Conservation (phyloP, 2,888 invertebrate species). For the Apodemia zela region DNA sequence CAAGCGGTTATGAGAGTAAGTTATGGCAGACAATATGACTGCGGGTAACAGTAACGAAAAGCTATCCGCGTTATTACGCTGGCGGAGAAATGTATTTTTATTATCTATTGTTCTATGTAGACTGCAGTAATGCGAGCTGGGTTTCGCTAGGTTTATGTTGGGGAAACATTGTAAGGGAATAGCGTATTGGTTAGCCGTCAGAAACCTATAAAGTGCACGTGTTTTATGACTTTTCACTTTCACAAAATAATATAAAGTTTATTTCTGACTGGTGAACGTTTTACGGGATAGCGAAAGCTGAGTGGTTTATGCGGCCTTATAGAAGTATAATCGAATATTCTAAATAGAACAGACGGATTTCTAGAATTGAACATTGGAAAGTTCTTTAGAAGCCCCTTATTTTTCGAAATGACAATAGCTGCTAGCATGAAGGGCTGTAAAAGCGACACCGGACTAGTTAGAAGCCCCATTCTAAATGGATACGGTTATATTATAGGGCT, state of each 20-base stretch:
- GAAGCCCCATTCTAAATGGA: too few species aligned
- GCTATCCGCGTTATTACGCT: conserved; percentile 1
- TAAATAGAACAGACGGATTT: too few species aligned
- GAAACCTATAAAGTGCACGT: conserved; percentile 1
- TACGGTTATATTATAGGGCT: too few species aligned
- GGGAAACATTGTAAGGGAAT: neutral
- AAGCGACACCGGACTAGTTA: too few species aligned
- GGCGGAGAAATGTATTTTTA: conserved; percentile 23
- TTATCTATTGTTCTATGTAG: conserved; percentile 25
- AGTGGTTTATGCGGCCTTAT: neutral
- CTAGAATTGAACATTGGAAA: too few species aligned
- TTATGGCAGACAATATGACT: conserved; percentile 7
- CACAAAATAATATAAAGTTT: conserved; percentile 1
- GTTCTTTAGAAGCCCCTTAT: too few species aligned
- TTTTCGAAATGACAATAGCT: too few species aligned
- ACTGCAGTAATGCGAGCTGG: conserved; percentile 13
- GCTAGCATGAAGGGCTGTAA: too few species aligned
- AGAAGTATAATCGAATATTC: neutral
- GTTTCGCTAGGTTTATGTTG: conserved; percentile 19
- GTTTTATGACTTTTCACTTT: conserved; percentile 1
- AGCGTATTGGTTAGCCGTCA: neutral
- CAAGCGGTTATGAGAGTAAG: neutral
- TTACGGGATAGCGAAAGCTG: neutral
- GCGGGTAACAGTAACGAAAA: conserved; percentile 1
- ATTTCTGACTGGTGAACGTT: neutral